Conservation (phyloP, 2,113 vertebrate species). For the Ageneiosus marmoratus region DNA sequence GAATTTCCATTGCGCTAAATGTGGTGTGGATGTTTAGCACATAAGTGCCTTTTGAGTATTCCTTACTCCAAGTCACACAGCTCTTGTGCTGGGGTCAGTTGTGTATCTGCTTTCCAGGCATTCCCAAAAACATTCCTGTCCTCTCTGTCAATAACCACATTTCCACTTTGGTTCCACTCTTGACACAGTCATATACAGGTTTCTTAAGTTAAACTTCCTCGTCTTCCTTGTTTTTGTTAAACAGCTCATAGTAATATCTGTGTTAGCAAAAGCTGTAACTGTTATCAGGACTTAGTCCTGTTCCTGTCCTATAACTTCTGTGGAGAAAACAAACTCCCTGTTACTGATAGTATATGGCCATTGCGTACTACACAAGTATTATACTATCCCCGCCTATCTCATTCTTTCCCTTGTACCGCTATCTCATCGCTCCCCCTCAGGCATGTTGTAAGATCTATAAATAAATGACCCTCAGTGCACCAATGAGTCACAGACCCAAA, state of each 20-base stretch:
- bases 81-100: constrained; percentile 39
- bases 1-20: constrained; percentile 60
- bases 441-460: constrained; percentile 71
- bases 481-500: constrained; percentile 73
- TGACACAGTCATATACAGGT: constrained; percentile 63
- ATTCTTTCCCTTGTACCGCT: constrained; percentile 46
- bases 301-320: constrained; percentile 69
- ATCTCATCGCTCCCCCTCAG: constrained; percentile 61
- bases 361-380: constrained; percentile 19
- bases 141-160: constrained; percentile 58
- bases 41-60: constrained; percentile 28
- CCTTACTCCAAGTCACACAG: constrained; percentile 41
- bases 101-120: constrained; percentile 57
- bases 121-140: constrained; percentile 41
- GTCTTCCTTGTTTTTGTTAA: constrained; percentile 64
- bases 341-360: constrained; percentile 37
- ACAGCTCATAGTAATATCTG: constrained; percentile 69
- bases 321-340: constrained; percentile 34
- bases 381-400: constrained; percentile 42
- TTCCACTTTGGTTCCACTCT: constrained; percentile 23
- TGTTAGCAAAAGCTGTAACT: constrained; percentile 52
- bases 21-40: constrained; percentile 38
- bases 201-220: constrained; percentile 63
- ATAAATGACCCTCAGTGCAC: constrained; percentile 66
- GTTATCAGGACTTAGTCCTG: constrained; percentile 64